Evolutionary conservation across 2,113 vertebrate genomes (phyloP).

Genomic region (Rhinolophus sinicus): DNA sequence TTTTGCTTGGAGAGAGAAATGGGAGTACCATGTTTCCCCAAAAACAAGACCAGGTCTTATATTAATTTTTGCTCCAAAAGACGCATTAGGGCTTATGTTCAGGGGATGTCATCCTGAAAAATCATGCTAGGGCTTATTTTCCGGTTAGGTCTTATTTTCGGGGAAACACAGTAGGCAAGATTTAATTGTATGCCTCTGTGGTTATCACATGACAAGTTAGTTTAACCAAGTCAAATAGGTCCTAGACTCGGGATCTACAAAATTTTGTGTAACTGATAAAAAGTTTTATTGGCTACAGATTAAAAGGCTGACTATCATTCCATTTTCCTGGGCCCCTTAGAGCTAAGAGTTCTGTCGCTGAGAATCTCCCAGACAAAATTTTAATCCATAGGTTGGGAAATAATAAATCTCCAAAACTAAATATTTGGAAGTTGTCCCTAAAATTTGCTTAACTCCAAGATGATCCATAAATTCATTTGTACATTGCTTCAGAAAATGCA

Average conservation of each 20-base stretch:
- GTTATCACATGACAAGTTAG: not conserved
- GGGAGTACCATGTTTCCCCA: not conserved
- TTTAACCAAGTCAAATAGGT: not conserved
- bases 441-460: not conserved
- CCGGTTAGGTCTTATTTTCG: no score
- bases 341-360: not conserved
- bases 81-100: no score
- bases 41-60: no score
- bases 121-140: no score
- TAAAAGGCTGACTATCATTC: not conserved
- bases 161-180: not conserved
- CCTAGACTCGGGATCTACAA: not conserved
- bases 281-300: not conserved
- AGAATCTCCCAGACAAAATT: not conserved
- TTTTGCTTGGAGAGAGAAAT: not conserved
- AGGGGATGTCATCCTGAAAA: no score
- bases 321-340: not conserved
- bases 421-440: conserved; percentile 1
- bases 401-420: not conserved
- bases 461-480: not conserved
- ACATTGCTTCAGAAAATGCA: not conserved
- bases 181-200: not conserved
- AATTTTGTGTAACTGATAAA: not conserved
- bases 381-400: not conserved
- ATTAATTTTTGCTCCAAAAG: no score